A percentile compares a stretch with the other conserved stretches of the same genome.
Conservation (phyloP, 2,113 vertebrate genomes). For the Serilophus lunatus region DNA sequence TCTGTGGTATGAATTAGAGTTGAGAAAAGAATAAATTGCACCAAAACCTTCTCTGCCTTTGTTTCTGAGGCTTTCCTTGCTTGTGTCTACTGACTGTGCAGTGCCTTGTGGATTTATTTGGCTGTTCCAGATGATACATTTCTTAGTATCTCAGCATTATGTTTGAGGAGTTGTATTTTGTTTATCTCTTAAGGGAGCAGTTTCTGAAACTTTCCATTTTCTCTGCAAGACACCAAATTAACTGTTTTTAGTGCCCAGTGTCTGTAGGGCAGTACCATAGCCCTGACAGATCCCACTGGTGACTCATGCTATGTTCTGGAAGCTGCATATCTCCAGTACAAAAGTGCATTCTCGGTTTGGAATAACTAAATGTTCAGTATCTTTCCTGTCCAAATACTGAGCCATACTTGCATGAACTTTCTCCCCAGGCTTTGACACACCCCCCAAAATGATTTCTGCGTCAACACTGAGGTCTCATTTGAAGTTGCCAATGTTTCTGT, state of each 20-base stretch:
- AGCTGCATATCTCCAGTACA: neutral
- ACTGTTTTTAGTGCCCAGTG: neutral
- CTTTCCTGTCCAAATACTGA: neutral
- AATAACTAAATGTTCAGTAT: neutral
- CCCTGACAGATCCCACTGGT: neutral
- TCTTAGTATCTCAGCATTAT: neutral
- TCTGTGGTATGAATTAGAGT: rapidly evolving
- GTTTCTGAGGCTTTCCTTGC: neutral
- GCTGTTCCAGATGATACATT: neutral
- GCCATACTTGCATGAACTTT: neutral
- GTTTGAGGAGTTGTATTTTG: rapidly evolving
- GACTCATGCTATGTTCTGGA: neutral
- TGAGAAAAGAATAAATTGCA: neutral
- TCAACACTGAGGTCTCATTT: neutral
- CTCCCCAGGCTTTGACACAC: neutral
- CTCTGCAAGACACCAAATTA: neutral
- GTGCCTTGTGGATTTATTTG: neutral
- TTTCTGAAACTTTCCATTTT: neutral
- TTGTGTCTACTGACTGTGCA: neutral
- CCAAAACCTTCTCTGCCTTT: neutral
- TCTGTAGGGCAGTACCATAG: neutral
- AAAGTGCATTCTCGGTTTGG: neutral
- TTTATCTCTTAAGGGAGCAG: neutral
- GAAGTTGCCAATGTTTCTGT: neutral
- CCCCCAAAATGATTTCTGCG: neutral